Conservation (phyloP, 2,888 invertebrate genomes). For the Dasypolia templi region DNA sequence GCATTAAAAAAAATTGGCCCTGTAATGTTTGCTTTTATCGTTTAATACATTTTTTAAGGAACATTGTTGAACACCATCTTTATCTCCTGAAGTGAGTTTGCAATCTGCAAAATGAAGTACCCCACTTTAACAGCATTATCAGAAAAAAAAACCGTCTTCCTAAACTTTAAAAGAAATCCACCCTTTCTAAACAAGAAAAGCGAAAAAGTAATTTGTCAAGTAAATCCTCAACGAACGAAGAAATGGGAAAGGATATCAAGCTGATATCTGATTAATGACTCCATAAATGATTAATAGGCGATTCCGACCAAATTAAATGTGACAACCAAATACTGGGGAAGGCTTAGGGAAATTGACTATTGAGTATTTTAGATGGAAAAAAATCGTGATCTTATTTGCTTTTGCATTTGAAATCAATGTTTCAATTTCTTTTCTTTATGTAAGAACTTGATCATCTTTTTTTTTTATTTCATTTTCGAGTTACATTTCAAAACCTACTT, state of each 20-base stretch:
- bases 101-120: slow-evolving; percentile 37
- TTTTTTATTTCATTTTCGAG: background rate
- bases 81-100: slow-evolving; percentile 23
- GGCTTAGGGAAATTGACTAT: slow-evolving; percentile 60
- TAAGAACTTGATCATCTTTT: background rate
- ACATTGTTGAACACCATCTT: slow-evolving; percentile 7
- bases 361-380: slow-evolving; percentile 48
- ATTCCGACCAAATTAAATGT: slow-evolving; percentile 71
- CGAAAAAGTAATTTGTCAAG: slow-evolving; percentile 89
- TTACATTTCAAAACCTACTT: slow-evolving; percentile 11
- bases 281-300: slow-evolving; percentile 80
- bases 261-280: slow-evolving; percentile 82
- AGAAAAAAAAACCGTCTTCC: slow-evolving; percentile 43
- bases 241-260: slow-evolving; percentile 77
- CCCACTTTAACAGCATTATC: slow-evolving; percentile 32
- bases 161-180: slow-evolving; percentile 58
- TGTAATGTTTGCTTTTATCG: background rate
- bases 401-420: slow-evolving; percentile 24
- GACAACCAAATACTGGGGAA: slow-evolving; percentile 61
- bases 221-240: slow-evolving; percentile 81
- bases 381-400: slow-evolving; percentile 24
- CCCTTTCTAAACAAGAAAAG: slow-evolving; percentile 80
- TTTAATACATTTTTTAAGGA: background rate
- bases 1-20: background rate
- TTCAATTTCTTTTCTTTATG: slow-evolving; percentile 19